phyloP scores from a whole-genome alignment of 2,797 vertebrate genomes.

The Sciurus vulgaris region DNA sequence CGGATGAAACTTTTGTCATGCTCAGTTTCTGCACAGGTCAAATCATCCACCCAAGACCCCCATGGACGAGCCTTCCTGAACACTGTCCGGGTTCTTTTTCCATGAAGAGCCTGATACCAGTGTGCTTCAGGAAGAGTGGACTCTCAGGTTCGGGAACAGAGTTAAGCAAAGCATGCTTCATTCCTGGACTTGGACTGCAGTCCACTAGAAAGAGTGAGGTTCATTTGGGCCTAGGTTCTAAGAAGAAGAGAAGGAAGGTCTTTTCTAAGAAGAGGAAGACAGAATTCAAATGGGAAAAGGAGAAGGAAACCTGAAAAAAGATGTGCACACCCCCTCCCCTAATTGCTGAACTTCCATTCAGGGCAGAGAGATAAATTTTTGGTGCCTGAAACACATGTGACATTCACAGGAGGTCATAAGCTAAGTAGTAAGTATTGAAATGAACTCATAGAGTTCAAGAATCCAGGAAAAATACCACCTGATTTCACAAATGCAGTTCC shows the following conservation, averaged over 20 bases:
- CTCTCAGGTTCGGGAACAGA: neutral
- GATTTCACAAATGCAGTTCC: neutral
- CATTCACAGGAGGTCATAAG: neutral
- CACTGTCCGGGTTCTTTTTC: neutral
- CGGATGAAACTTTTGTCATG: slow-evolving; percentile 1
- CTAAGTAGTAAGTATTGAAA: neutral
- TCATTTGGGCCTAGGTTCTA: neutral
- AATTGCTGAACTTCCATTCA: neutral
- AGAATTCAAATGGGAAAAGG: neutral
- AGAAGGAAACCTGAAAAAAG: neutral
- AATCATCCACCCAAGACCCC: neutral
- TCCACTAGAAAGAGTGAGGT: neutral
- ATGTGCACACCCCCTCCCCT: fast-evolving
- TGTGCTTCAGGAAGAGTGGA: neutral
- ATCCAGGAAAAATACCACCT: neutral
- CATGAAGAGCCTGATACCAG: neutral
- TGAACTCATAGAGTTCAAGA: neutral
- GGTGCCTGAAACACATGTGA: neutral
- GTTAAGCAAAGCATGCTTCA: neutral
- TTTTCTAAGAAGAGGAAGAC: neutral
- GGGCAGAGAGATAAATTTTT: neutral
- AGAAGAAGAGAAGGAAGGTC: neutral
- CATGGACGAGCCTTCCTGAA: neutral
- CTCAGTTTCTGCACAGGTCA: neutral
- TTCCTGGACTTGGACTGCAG: neutral